Conservation (phyloP, 2,888 invertebrate genomes). For the Helicoverpa assulta region DNA sequence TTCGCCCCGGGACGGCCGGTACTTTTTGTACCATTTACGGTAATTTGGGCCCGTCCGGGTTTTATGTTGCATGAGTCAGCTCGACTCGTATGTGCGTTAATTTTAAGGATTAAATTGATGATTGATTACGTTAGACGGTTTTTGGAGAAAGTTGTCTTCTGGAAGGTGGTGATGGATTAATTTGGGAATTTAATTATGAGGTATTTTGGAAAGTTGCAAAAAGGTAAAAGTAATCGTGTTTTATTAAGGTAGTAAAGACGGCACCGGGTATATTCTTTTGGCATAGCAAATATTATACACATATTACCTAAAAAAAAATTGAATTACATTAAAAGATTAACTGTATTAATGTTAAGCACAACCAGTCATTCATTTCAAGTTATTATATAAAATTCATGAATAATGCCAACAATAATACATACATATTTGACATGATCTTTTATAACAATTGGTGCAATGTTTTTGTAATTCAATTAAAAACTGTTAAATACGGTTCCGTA, state of each 20-base stretch:
- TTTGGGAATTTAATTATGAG: not conserved
- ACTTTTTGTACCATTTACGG: constrained; percentile 27
- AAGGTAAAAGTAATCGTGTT: too few species aligned
- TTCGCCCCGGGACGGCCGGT: constrained; percentile 18
- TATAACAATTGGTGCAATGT: too few species aligned
- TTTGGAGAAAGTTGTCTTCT: not conserved
- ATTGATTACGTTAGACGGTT: constrained; percentile 1
- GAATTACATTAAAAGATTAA: too few species aligned
- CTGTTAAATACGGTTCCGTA: not conserved
- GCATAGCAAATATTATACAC: too few species aligned
- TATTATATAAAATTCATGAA: too few species aligned
- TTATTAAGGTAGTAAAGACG: too few species aligned
- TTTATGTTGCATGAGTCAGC: constrained; percentile 51
- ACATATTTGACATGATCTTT: too few species aligned
- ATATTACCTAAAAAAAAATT: too few species aligned
- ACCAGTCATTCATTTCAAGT: too few species aligned
- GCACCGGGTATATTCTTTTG: too few species aligned
- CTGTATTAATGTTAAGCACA: too few species aligned
- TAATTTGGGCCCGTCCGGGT: constrained; percentile 30
- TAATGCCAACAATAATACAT: too few species aligned
- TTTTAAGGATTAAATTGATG: constrained; percentile 29
- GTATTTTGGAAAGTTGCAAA: not conserved
- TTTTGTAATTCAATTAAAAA: not conserved
- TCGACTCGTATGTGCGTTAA: constrained; percentile 8
- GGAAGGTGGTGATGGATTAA: not conserved